A percentile compares a stretch with the other conserved stretches of the same genome.
These are phyloP conservation scores for Myrmophylax atrothorax DNA, from an alignment of 2,113 vertebrate species.

Conservation along the genomic window DNA sequence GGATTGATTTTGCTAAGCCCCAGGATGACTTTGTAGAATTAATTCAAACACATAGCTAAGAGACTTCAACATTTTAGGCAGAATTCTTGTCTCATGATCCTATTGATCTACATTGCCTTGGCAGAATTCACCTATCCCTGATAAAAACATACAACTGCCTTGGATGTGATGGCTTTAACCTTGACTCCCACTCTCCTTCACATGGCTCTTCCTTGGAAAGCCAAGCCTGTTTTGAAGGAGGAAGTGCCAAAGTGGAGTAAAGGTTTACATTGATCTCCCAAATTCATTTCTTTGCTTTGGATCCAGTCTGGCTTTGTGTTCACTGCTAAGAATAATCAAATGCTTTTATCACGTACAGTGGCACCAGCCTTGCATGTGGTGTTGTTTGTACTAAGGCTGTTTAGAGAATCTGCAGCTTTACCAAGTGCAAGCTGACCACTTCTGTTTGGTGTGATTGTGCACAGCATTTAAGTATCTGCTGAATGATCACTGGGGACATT, in stretches of 20 bases:
- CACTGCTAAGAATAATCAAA: neutral
- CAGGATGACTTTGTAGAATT: conserved; percentile 47
- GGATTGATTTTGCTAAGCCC: conserved; percentile 38
- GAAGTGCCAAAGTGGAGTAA: neutral
- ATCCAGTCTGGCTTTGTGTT: neutral
- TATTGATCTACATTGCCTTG: neutral
- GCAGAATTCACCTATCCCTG: neutral
- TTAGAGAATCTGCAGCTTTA: neutral
- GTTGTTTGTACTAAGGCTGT: neutral
- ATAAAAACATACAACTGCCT: neutral
- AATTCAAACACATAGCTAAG: conserved; percentile 34
- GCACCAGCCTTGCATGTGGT: neutral
- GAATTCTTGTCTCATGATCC: neutral
- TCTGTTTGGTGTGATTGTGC: neutral
- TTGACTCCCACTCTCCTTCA: conserved; percentile 71
- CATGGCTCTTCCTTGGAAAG: conserved; percentile 60
- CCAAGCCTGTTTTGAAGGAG: conserved; percentile 2
- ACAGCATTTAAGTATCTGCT: neutral
- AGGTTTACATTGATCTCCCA: neutral
- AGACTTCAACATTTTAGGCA: conserved; percentile 11
- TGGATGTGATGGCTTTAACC: conserved; percentile 72
- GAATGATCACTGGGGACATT: neutral
- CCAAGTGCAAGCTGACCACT: neutral
- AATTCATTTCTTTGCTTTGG: neutral
- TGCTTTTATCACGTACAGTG: neutral